Percentiles rank a stretch among this genome's conserved stretches.
Conservation (phyloP, 2,113 vertebrate genomes). For the Aptenodytes patagonicus region DNA sequence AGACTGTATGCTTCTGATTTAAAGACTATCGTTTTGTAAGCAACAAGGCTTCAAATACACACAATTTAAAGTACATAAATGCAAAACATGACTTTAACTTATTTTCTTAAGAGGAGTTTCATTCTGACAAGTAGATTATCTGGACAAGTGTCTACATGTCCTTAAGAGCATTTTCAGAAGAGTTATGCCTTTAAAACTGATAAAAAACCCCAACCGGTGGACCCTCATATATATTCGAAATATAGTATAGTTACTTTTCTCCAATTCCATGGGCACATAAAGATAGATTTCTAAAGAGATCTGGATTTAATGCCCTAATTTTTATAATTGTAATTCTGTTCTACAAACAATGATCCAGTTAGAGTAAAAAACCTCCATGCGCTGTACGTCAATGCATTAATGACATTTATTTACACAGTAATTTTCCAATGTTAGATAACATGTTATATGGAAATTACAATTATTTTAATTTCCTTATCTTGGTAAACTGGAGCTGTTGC, state of each 20-base stretch:
- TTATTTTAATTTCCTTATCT: neutral
- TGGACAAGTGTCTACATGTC: neutral
- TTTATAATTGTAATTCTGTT: neutral
- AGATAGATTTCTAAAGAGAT: neutral
- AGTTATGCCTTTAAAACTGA: neutral
- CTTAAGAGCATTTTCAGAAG: neutral
- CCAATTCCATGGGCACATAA: neutral
- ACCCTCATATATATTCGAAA: neutral
- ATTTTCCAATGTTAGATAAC: neutral
- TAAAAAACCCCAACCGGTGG: neutral
- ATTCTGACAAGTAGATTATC: neutral
- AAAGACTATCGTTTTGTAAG: neutral
- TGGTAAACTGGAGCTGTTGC: neutral
- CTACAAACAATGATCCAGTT: neutral
- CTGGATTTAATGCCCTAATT: neutral
- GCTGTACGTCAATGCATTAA: neutral
- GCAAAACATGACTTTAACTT: neutral
- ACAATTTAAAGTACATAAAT: neutral
- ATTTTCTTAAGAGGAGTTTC: neutral
- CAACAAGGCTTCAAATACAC: neutral
- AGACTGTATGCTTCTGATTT: neutral
- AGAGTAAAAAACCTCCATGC: neutral
- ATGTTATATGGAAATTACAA: neutral
- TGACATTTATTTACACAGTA: neutral
- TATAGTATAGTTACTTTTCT: neutral